Base-by-base conservation (phyloP, 2,888 invertebrate genomes). In the Erpobdella octoculata region DNA sequence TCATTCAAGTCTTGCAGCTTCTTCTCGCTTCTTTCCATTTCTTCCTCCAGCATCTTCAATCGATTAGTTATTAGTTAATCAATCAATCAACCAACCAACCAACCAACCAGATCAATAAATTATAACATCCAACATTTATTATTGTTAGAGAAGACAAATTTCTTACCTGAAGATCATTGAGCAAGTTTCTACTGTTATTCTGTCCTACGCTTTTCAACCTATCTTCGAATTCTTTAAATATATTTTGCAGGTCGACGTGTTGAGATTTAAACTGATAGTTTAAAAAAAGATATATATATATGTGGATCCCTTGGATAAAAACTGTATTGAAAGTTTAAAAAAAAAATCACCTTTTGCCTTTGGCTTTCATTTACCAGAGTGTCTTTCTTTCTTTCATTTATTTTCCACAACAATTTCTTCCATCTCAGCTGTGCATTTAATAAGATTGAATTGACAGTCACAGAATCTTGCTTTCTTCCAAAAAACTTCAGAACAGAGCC, bases 401-500 rank as follows among this genome's bases (percentile, higher is more conserved):
- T 79, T 41, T 80, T 72, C 68, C 82, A 73, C 31, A 81, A 77
- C 35, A 83, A 76, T 73, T 82, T 82, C 78, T 82, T 82, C 81
- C 82, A 83, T 21, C 83, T 73, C 18, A 83, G 76, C 62, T 80
- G 77, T 71, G 81, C 81, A 71, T 79, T 80, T 64, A 82, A 80
- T 70, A 82, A 78, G 37, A 81, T 76, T 72, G 81, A 81, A 77
- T 82, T 81, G 37, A 83, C 80, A 18, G 46, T 37, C 58, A 69
- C 33, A 8, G 18, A 35, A n/a, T 69, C 69, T 4, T 48, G 48
- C 33, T 69, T 69, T 25, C 69, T 48, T 2, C 69, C 69, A n/a
- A 15, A 33, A 15, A 33, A 69, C 46, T 33, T 38, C 36, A 69
- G n/a, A n/a, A 35, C 18, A 9, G 35, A 33, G 48, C 48, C 58